Percentiles rank a stretch among this genome's conserved stretches.
Conservation (phyloP, 2,113 vertebrate genomes). For the Perca schrenkii region DNA sequence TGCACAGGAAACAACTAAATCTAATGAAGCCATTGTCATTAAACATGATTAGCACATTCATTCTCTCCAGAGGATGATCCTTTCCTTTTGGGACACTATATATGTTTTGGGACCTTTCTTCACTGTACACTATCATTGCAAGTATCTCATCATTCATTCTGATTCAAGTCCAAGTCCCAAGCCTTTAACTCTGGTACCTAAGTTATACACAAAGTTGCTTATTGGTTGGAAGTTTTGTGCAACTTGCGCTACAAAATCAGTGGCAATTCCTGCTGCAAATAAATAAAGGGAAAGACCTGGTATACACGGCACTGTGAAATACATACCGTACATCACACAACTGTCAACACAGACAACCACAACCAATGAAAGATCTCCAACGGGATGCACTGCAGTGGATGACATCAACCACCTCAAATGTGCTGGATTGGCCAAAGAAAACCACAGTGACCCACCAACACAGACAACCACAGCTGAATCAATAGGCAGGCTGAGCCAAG, state of each 20-base stretch:
- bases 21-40: not conserved
- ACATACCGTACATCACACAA: not conserved
- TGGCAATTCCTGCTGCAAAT: not conserved
- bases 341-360: slow-evolving; percentile 18
- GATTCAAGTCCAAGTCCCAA: not conserved
- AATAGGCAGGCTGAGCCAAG: slow-evolving; percentile 19
- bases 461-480: slow-evolving; percentile 36
- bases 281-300: not conserved
- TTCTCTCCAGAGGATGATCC: too few relatives aligned
- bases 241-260: not conserved
- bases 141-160: not conserved
- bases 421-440: not conserved
- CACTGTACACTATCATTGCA: too few relatives aligned
- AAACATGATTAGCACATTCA: not conserved
- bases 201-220: not conserved
- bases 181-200: not conserved
- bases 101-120: too few relatives aligned
- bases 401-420: slow-evolving; percentile 27
- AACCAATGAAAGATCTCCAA: not conserved
- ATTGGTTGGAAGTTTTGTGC: not conserved
- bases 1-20: not conserved
- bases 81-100: too few relatives aligned
- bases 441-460: slow-evolving; percentile 15
- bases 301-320: not conserved
- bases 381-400: not conserved